Evolutionary conservation across 2,888 invertebrate species (phyloP).

Genomic region (Chaitophorus viminalis): DNA sequence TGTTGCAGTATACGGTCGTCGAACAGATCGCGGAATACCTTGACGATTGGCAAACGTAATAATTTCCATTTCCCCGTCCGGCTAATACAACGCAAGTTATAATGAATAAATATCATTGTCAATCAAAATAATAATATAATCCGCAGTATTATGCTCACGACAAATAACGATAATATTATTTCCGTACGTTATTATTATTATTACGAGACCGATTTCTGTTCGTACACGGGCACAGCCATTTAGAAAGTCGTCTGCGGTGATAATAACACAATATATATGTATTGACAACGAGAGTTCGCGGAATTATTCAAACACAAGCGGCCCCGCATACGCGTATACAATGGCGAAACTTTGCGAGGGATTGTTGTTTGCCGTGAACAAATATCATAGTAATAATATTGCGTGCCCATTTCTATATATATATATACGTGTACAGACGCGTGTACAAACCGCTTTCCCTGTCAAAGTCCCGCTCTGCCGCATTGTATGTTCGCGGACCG

Average conservation of each 20-base stretch:
- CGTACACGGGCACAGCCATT: neutral
- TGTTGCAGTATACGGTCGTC: no score
- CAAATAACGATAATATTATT: no score
- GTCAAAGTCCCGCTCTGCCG: neutral
- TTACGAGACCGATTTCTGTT: neutral
- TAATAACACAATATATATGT: neutral
- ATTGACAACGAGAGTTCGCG: neutral
- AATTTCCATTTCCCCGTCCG: no score
- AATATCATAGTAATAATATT: neutral
- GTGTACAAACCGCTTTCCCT: neutral
- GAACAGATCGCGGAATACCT: no score
- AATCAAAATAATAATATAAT: no score
- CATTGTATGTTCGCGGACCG: neutral
- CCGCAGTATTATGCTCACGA: no score
- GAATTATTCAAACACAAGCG: neutral
- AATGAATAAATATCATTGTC: no score
- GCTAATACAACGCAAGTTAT: no score
- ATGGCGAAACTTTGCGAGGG: neutral
- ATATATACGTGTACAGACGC: no score
- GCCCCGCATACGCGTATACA: neutral
- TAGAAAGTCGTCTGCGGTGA: neutral
- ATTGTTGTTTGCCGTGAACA: neutral
- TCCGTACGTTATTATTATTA: neutral
- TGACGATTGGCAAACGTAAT: no score
- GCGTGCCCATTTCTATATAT: neutral